These are phyloP conservation scores for Microctonus hyperodae DNA, from an alignment of 2,888 invertebrate species.

Conservation along the genomic window DNA sequence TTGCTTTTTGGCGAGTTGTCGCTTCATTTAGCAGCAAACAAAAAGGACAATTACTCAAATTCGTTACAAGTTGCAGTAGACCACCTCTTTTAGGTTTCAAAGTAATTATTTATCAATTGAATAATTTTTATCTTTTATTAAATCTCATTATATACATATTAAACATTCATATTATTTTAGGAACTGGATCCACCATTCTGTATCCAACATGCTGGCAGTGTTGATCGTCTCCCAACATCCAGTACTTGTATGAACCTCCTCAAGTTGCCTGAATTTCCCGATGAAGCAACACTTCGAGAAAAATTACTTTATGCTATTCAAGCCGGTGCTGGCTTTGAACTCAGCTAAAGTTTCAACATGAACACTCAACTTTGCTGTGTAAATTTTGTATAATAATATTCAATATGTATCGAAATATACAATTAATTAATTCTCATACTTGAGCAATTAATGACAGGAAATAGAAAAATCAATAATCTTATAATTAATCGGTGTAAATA, in stretches of 20 bases:
- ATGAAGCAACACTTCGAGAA: slow-evolving; percentile 77
- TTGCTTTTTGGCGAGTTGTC: slow-evolving; percentile 89
- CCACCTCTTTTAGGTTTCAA: slow-evolving; percentile 97
- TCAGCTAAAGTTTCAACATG: slow-evolving; percentile 70
- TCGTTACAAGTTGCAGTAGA: slow-evolving; percentile 97
- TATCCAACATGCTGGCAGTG: slow-evolving; percentile 90
- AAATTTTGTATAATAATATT: slow-evolving; percentile 12
- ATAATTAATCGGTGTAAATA: slow-evolving; percentile 12
- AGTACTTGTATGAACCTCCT: slow-evolving; percentile 98
- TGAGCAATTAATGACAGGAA: background rate
- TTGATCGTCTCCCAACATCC: slow-evolving; percentile 93
- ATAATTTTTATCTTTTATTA: too few species aligned
- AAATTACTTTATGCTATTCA: slow-evolving; percentile 93
- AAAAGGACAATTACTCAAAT: slow-evolving; percentile 88
- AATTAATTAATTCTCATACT: background rate
- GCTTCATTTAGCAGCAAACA: slow-evolving; percentile 83
- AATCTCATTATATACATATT: background rate
- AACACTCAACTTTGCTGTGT: background rate
- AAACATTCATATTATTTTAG: slow-evolving; percentile 62
- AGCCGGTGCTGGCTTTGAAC: slow-evolving; percentile 95
- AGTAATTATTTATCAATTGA: too few species aligned
- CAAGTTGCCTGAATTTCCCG: slow-evolving; percentile 90
- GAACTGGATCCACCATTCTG: slow-evolving; percentile 96
- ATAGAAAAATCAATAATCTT: background rate
- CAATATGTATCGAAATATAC: background rate